Evolutionary conservation across 2,888 invertebrate species (phyloP).

Genomic region (Limnephilus marmoratus): DNA sequence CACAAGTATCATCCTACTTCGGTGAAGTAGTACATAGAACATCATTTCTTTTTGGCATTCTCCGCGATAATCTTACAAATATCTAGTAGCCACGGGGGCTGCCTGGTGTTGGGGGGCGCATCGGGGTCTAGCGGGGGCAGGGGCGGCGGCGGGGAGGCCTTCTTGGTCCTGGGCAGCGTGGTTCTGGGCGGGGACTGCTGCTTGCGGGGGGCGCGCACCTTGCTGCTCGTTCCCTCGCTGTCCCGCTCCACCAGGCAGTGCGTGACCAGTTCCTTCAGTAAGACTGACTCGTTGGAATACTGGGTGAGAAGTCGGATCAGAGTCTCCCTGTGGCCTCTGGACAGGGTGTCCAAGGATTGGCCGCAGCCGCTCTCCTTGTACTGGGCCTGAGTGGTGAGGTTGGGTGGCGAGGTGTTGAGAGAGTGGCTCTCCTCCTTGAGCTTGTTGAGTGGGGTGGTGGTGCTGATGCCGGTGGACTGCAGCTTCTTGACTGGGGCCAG

Average conservation of each 20-base stretch:
- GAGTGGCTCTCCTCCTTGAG: conserved; percentile 60
- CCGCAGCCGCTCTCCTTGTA: conserved; percentile 54
- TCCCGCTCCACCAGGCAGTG: conserved; percentile 64
- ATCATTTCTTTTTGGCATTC: conserved; percentile 66
- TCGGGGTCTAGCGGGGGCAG: conserved; percentile 57
- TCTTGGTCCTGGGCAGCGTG: conserved; percentile 63
- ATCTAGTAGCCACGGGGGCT: conserved; percentile 65
- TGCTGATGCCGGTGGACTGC: not conserved
- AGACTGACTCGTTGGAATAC: conserved; percentile 65
- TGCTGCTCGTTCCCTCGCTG: conserved; percentile 50
- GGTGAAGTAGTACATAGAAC: conserved; percentile 35
- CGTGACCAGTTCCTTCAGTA: conserved; percentile 64
- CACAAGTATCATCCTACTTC: conserved; percentile 32
- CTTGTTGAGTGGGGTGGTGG: conserved; percentile 29
- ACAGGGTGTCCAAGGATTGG: conserved; percentile 62
- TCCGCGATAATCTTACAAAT: conserved; percentile 65
- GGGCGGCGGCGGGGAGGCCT: conserved; percentile 55
- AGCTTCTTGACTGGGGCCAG: conserved; percentile 51
- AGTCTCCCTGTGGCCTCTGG: conserved; percentile 62
- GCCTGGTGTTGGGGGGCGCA: conserved; percentile 50
- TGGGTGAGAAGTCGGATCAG: conserved; percentile 64
- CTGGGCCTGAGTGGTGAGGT: conserved; percentile 35
- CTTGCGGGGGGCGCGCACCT: conserved; percentile 36
- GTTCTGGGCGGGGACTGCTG: conserved; percentile 63
- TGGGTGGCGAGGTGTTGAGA: conserved; percentile 51